Evolutionary conservation across 2,888 invertebrate species (phyloP).

Genomic region (Ctenicera cuprea): DNA sequence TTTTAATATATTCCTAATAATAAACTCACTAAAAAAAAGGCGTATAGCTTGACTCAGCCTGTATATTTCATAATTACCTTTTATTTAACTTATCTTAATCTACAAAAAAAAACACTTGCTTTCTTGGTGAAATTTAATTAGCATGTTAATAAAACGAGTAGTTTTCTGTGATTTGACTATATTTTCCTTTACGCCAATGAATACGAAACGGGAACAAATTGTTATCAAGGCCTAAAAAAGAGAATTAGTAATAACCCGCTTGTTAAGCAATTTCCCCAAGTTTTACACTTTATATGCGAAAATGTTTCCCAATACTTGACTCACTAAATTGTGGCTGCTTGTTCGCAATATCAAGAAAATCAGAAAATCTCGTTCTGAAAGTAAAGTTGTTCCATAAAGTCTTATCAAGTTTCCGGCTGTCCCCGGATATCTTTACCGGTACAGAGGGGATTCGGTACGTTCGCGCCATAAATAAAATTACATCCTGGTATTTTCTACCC

Average conservation of each 20-base stretch:
- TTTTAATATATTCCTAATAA: too few species aligned
- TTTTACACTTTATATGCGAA: conserved; percentile 29
- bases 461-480: conserved; percentile 48
- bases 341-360: conserved; percentile 47
- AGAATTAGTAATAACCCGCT: conserved; percentile 6
- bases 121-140: too few species aligned
- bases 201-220: conserved; percentile 2
- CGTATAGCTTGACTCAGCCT: too few species aligned
- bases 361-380: conserved; percentile 55
- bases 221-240: neutral
- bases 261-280: conserved; percentile 18
- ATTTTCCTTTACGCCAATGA: too few species aligned
- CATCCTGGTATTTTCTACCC: conserved; percentile 45
- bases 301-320: conserved; percentile 40
- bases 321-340: conserved; percentile 45
- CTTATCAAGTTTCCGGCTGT: conserved; percentile 59
- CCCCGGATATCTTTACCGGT: conserved; percentile 56
- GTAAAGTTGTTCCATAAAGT: conserved; percentile 58
- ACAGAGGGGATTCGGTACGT: conserved; percentile 49
- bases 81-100: too few species aligned
- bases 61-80: too few species aligned
- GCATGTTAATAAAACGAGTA: too few species aligned
- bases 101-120: too few species aligned
- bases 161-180: too few species aligned
- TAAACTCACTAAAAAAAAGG: too few species aligned